Conservation (phyloP, 2,797 vertebrate species). For the Valencia hispanica region DNA sequence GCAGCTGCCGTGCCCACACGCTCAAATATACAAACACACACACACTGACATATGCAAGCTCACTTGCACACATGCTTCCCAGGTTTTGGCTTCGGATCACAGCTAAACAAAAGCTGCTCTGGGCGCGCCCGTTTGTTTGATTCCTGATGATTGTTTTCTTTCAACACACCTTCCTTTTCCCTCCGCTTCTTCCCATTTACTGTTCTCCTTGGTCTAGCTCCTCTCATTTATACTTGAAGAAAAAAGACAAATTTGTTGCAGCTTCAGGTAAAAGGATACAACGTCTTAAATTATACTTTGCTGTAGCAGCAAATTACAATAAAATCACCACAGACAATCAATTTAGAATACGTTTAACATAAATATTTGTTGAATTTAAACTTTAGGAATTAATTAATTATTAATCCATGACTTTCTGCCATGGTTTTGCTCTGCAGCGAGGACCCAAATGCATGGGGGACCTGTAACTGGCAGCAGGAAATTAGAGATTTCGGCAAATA, state of each 20-base stretch:
- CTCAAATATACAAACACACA: constrained; percentile 19
- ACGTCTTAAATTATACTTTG: neutral
- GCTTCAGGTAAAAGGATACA: neutral
- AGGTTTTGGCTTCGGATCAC: constrained; percentile 69
- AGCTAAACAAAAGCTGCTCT: constrained; percentile 64
- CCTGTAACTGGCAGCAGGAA: neutral
- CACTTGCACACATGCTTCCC: constrained; percentile 23
- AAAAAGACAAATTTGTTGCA: neutral
- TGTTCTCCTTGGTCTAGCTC: constrained; percentile 12
- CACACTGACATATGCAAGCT: constrained; percentile 21
- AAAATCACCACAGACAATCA: neutral
- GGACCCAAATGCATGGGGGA: neutral
- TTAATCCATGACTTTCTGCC: neutral
- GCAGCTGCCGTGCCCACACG: constrained; percentile 40
- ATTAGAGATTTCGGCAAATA: neutral
- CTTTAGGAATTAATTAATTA: neutral
- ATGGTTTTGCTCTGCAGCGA: neutral
- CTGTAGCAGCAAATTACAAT: neutral
- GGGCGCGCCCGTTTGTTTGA: constrained; percentile 51
- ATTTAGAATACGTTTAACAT: neutral
- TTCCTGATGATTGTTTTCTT: constrained; percentile 53
- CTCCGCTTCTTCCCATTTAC: constrained; percentile 24
- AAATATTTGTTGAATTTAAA: neutral
- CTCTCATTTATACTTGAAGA: neutral
- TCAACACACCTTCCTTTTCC: constrained; percentile 38